phyloP scores from a whole-genome alignment of 2,888 invertebrate species.

The Cabera pusaria region DNA sequence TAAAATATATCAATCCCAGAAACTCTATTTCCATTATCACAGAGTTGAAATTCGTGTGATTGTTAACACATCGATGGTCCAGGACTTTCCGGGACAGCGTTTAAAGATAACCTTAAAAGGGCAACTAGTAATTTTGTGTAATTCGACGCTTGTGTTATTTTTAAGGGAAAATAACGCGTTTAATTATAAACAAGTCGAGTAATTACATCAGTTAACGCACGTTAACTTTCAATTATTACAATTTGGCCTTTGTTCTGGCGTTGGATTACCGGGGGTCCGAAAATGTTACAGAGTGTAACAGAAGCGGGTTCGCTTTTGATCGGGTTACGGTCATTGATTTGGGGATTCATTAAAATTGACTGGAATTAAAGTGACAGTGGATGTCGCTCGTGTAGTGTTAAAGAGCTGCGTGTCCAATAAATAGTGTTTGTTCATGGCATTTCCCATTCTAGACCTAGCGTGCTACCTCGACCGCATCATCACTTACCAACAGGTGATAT shows the following conservation, averaged over 20 bases:
- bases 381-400: too few relatives aligned
- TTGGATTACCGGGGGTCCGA: conserved; percentile 37
- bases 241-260: conserved; percentile 44
- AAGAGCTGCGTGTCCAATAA: too few relatives aligned
- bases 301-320: too few relatives aligned
- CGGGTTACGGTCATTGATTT: too few relatives aligned
- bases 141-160: conserved; percentile 48
- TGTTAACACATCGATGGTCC: conserved; percentile 29
- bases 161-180: conserved; percentile 53
- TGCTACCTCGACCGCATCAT: too few relatives aligned
- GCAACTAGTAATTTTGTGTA: conserved; percentile 63
- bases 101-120: conserved; percentile 46
- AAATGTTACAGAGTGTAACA: too few relatives aligned
- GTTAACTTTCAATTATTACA: conserved; percentile 58
- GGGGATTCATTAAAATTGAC: too few relatives aligned
- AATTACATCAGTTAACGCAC: conserved; percentile 55
- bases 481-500: too few relatives aligned
- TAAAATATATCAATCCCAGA: conserved; percentile 16
- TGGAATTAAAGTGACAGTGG: too few relatives aligned
- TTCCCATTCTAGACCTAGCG: too few relatives aligned
- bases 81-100: conserved; percentile 33
- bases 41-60: conserved; percentile 23
- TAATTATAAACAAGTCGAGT: conserved; percentile 57
- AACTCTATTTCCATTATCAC: conserved; percentile 12
- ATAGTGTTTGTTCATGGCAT: too few relatives aligned